These are phyloP conservation scores for Pristionchus maxplancki DNA, from an alignment of 2,888 invertebrate species.

Conservation along the genomic window DNA sequence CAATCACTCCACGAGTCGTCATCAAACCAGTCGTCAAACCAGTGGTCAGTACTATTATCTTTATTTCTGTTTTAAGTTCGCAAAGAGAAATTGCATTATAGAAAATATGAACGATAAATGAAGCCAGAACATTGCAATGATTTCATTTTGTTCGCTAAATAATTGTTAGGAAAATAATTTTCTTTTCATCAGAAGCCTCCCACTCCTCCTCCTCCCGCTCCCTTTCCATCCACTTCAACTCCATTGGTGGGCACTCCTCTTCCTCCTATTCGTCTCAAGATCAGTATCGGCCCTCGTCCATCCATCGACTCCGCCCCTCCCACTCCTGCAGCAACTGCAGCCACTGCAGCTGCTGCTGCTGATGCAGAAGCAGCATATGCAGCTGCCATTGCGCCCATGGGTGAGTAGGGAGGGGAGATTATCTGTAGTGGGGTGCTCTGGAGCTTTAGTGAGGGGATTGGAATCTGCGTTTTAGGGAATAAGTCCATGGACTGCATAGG, in stretches of 20 bases:
- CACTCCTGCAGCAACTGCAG: background rate
- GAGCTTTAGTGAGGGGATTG: too few relatives aligned
- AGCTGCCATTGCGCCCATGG: background rate
- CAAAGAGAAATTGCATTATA: too few relatives aligned
- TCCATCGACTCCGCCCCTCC: background rate
- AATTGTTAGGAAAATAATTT: too few relatives aligned
- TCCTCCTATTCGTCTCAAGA: slow-evolving; percentile 42
- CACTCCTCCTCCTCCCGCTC: background rate
- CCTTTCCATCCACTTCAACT: background rate
- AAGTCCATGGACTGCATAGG: too few relatives aligned
- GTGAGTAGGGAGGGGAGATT: background rate
- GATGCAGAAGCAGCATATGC: background rate
- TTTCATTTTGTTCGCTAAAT: too few relatives aligned
- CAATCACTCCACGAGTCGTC: background rate
- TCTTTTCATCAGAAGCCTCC: background rate
- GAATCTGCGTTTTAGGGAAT: too few relatives aligned
- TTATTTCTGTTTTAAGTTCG: background rate
- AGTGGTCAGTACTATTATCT: background rate
- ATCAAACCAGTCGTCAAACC: slow-evolving; percentile 35
- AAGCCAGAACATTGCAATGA: too few relatives aligned
- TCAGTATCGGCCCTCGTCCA: slow-evolving; percentile 20
- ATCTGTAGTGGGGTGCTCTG: too few relatives aligned
- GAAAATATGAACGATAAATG: too few relatives aligned
- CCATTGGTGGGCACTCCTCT: background rate
- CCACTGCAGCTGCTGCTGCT: background rate